Evolutionary conservation across 2,888 invertebrate genomes (phyloP).

Genomic region (Folsomia manolachei): DNA sequence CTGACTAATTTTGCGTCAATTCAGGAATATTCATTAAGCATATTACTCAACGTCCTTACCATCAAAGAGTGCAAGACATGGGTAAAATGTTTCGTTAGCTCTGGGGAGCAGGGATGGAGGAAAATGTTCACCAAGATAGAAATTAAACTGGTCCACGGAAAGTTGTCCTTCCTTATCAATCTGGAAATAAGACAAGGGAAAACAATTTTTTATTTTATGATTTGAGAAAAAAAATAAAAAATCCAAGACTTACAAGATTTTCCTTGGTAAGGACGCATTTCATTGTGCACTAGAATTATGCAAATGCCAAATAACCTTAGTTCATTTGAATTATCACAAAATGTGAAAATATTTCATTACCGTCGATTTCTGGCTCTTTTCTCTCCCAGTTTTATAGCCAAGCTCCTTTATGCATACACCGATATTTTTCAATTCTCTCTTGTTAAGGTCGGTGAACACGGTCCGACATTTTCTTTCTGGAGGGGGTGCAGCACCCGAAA

Average conservation of each 20-base stretch:
- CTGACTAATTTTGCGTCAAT: neutral
- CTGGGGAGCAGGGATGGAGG: conserved; percentile 19
- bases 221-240: no score
- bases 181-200: neutral
- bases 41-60: conserved; percentile 15
- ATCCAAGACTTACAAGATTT: conserved; percentile 14
- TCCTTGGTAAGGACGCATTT: conserved; percentile 32
- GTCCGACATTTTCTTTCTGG: conserved; percentile 23
- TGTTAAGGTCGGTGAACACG: conserved; percentile 27
- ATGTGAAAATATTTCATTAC: neutral
- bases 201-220: neutral
- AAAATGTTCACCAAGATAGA: conserved; percentile 16
- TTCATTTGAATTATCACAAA: no score
- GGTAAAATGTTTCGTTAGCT: conserved; percentile 28
- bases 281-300: conserved; percentile 28
- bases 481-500: no score
- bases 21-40: no score
- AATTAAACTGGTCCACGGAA: conserved; percentile 10
- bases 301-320: no score
- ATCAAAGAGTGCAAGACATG: conserved; percentile 23
- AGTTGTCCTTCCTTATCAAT: conserved; percentile 14
- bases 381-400: conserved; percentile 28
- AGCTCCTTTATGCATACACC: conserved; percentile 27
- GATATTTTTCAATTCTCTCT: conserved; percentile 24
- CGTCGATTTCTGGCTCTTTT: conserved; percentile 33